phyloP scores from a whole-genome alignment of 2,888 invertebrate genomes.

The Acanthosepion pharaonis region DNA sequence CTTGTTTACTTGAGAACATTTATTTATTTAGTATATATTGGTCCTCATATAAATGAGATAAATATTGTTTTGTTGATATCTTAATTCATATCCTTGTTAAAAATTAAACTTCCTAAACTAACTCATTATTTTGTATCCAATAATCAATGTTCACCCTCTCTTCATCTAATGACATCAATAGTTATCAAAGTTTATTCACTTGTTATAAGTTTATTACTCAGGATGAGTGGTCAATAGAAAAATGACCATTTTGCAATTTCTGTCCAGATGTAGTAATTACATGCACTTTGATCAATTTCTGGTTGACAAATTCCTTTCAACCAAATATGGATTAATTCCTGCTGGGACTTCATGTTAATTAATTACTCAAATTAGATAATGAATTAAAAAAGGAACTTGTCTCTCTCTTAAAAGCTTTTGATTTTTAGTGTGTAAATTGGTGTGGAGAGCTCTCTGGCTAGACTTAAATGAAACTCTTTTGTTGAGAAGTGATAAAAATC shows the following conservation, averaged over 20 bases:
- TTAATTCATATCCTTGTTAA: too few relatives aligned
- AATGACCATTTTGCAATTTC: neutral
- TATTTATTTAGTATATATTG: neutral
- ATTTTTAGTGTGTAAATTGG: neutral
- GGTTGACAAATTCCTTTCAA: neutral
- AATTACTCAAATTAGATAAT: neutral
- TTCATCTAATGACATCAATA: neutral
- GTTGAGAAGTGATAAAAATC: neutral
- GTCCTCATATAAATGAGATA: neutral
- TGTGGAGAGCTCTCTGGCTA: neutral
- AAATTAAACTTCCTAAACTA: neutral
- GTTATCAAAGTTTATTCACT: neutral
- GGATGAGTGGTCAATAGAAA: neutral
- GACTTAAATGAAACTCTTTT: neutral
- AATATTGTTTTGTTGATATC: too few relatives aligned
- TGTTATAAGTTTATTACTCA: neutral
- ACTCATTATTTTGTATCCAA: neutral
- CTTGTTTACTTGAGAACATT: too few relatives aligned
- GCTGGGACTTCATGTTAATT: neutral
- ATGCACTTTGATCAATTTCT: neutral
- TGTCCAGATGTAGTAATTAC: slow-evolving; percentile 11
- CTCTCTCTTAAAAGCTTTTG: neutral
- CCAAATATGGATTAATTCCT: neutral
- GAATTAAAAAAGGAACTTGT: neutral
- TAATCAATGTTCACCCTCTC: neutral